A percentile compares a stretch with the other conserved stretches of the same genome.
These are phyloP conservation scores for Xiphydria camelus DNA, from an alignment of 2,888 invertebrate species.

Conservation along the genomic window DNA sequence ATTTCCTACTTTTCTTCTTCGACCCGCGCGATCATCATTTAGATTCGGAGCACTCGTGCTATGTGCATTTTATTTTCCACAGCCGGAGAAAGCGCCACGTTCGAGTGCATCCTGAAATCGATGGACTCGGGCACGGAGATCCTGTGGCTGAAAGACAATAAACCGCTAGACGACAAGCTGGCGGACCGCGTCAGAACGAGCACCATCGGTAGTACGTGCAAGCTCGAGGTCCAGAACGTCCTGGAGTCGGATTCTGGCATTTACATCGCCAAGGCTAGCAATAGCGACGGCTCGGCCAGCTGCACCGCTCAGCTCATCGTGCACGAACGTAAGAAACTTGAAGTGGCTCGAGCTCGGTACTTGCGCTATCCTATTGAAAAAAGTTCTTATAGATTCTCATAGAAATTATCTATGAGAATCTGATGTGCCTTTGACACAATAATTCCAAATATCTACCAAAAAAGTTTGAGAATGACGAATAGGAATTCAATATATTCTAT, in stretches of 20 bases:
- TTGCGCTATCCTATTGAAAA: no score
- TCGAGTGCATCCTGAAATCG: constrained; percentile 75
- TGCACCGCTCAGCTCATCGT: constrained; percentile 88
- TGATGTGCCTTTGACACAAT: no score
- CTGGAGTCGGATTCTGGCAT: constrained; percentile 79
- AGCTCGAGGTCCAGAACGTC: constrained; percentile 76
- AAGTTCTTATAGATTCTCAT: neutral
- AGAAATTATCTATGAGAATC: no score
- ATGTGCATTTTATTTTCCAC: constrained; percentile 29
- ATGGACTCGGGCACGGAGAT: constrained; percentile 64
- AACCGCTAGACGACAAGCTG: constrained; percentile 73
- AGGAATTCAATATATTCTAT: no score
- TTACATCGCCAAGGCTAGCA: constrained; percentile 87
- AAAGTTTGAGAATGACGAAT: no score
- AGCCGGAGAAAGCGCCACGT: constrained; percentile 83
- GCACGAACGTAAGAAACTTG: constrained; percentile 77
- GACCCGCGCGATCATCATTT: no score
- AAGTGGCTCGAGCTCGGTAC: no score
- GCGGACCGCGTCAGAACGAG: constrained; percentile 74
- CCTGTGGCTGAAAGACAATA: constrained; percentile 88
- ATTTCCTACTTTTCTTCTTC: no score
- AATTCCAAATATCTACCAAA: neutral
- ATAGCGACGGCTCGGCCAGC: constrained; percentile 76
- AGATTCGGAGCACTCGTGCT: no score
- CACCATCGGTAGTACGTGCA: constrained; percentile 66